Evolutionary conservation across 2,888 invertebrate genomes (phyloP), one percentile per base, ranked within the genome.

Genomic region (Stictocephala bisonia): DNA sequence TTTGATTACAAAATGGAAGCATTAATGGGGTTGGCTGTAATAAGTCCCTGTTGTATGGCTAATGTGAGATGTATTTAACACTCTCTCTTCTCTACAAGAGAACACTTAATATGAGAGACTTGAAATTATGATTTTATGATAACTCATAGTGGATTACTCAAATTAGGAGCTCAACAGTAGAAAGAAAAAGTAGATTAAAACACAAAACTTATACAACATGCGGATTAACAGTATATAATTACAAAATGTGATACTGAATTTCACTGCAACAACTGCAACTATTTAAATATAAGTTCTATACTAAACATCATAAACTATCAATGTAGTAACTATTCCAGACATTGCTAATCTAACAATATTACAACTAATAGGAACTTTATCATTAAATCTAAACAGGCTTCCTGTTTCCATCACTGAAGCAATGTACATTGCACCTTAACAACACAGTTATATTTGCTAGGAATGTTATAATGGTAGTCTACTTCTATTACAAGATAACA

Each of bases 301-400:
- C 6, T 35, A 15, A 15, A 7, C 27, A 56, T 56, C 51, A 56
- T 60, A 40, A 22, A 35, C 13, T 3, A 24, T 58, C 24, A 7
- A 22, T 60, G 35, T 35, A 64, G 64, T 64, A 44, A 64, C 64
- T 44, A 64, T 44, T 44, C 41, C 44, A 26, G 40, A 64, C 44
- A 64, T 64, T 64, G 44, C 64, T 64, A 64, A 64, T 26, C 40
- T 40, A 51, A 64, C 64, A 64, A 15, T 64, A 7, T 44, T 64
- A 44, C 26, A 24, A 44, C 64, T 64, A 64, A 64, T 64, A 64
- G 64, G 64, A 64, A 64, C 64, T 64, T 64, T 40, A 20, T 64
- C 26, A 26, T 64, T 64, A 41, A 64, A 26, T 64, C 64, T 64
- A 64, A n/a, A 44, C 44, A 44, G 44, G 60, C 24, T 40, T 60